Conservation (phyloP, 2,888 invertebrate species). For the Nephrotoma appendiculata region DNA sequence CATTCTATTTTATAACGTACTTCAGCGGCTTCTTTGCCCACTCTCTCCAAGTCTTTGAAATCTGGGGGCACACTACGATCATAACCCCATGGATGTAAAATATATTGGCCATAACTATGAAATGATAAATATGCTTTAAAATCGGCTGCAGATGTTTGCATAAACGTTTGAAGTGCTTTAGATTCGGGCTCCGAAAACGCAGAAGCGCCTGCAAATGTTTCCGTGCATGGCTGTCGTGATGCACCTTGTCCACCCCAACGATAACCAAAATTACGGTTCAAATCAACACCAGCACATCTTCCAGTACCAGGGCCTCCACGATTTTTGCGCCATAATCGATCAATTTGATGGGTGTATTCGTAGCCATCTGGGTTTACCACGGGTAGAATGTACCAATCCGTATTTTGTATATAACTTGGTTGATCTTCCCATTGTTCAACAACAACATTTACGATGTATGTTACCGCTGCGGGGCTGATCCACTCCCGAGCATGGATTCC, state of each 20-base stretch:
- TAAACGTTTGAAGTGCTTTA: conserved; percentile 44
- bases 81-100: conserved; percentile 79
- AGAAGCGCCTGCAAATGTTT: conserved; percentile 62
- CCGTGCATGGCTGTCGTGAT: conserved; percentile 66
- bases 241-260: conserved; percentile 79
- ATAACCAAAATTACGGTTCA: conserved; percentile 79
- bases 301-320: conserved; percentile 41
- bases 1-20: conserved; percentile 8
- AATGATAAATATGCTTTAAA: conserved; percentile 63
- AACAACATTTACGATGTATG: conserved; percentile 57
- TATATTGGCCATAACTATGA: conserved; percentile 76
- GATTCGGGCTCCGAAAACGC: conserved; percentile 85
- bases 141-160: conserved; percentile 33
- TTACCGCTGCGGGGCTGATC: conserved; percentile 68
- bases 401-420: conserved; percentile 52
- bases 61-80: conserved; percentile 55
- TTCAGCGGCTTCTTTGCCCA: conserved; percentile 53
- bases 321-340: conserved; percentile 76
- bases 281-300: conserved; percentile 59
- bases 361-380: conserved; percentile 78
- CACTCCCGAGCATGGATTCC: conserved; percentile 85
- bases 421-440: conserved; percentile 50
- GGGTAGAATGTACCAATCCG: conserved; percentile 70
- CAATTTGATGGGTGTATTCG: conserved; percentile 64
- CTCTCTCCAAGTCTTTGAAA: conserved; percentile 48